A percentile compares a stretch with the other conserved stretches of the same genome.
These are phyloP conservation scores for Atherinomorus stipes DNA, from an alignment of 2,113 vertebrate genomes.

Conservation along the genomic window DNA sequence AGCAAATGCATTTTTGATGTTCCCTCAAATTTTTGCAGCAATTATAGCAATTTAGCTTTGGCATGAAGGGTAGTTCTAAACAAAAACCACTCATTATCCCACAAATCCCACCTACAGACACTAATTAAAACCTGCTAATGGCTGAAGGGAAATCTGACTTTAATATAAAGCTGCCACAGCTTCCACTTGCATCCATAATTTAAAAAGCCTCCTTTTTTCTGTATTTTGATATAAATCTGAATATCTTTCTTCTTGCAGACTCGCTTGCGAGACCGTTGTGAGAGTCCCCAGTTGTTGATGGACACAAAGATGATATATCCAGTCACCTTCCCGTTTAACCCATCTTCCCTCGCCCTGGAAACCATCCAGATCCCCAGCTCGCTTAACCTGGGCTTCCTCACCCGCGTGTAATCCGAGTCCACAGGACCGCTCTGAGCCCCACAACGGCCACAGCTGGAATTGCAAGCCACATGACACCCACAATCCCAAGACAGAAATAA, in stretches of 20 bases:
- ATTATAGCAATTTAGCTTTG: not conserved
- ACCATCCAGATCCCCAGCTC: conserved; percentile 97
- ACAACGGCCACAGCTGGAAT: not conserved
- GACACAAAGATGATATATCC: conserved; percentile 98
- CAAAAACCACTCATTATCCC: too few relatives aligned
- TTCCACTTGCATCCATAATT: not conserved
- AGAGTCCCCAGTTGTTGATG: conserved; percentile 95
- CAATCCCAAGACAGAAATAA: not conserved
- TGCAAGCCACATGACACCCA: conserved; percentile 17
- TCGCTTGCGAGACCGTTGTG: conserved; percentile 94
- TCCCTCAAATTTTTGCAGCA: not conserved
- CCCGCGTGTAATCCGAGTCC: conserved; percentile 86
- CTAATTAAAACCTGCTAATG: too few relatives aligned
- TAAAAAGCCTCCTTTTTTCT: not conserved
- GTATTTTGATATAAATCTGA: not conserved
- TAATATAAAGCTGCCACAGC: too few relatives aligned
- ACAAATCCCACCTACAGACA: too few relatives aligned
- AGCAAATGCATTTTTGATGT: not conserved
- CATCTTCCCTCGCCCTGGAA: conserved; percentile 94
- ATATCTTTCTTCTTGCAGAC: conserved; percentile 79
- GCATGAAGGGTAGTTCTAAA: too few relatives aligned
- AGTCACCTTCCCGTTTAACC: conserved; percentile 97
- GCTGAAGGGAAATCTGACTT: too few relatives aligned
- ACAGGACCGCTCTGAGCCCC: conserved; percentile 8
- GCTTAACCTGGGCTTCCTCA: conserved; percentile 93